Base-by-base conservation (phyloP, 2,888 invertebrate genomes). In the Strigamia crassipes region DNA sequence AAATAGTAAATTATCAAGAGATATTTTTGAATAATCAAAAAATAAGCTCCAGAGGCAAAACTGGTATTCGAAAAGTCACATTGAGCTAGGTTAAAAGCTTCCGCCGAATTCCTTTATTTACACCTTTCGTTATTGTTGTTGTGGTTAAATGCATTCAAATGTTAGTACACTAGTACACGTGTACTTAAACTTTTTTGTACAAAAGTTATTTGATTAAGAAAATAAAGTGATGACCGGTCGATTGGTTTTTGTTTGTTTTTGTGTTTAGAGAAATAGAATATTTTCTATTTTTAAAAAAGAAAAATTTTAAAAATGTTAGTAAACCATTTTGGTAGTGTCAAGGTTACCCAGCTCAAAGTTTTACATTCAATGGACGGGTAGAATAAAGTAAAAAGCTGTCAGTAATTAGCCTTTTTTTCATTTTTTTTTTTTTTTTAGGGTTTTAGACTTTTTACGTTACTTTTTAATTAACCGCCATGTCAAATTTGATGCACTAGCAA, bases 351-450 rank as follows among this genome's bases (percentile, higher is more conserved):
- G 73, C 73, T 73, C 73, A 31, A 31, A 31, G 73, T 31, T 73
- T 73, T 73, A 31, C 73, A 73, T 73, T 73, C 13, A 13, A 73
- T 31, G 73, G 73, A 73, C 73, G 73, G 73, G 27, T 73, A 27
- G 15, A 31, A 66, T 9, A 66, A 66, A 66, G 23, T 66, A 73
- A 73, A 73, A 73, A 73, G 31, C 73, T 73, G 23, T 73, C 31
- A 31, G 31, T 73, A 61, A 0, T 38, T 73, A 73, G 27, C 61
- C 21, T 61, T 23, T 61, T 73, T 1, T 73, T 21, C 12, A 0
- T 66, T 15, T 66, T 66, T 66, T 66, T 66, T 66, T 2, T 1
- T 1, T 51, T 51, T n/a, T n/a, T n/a, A n/a, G n/a, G n/a, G n/a
- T n/a, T 51, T 15, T 15, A 1, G 3, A 42, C 9, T 56, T 56